Evolutionary conservation across 2,888 invertebrate genomes (phyloP), one percentile per base, ranked within the genome.

Genomic region (Rhaphigaster nebulosa): DNA sequence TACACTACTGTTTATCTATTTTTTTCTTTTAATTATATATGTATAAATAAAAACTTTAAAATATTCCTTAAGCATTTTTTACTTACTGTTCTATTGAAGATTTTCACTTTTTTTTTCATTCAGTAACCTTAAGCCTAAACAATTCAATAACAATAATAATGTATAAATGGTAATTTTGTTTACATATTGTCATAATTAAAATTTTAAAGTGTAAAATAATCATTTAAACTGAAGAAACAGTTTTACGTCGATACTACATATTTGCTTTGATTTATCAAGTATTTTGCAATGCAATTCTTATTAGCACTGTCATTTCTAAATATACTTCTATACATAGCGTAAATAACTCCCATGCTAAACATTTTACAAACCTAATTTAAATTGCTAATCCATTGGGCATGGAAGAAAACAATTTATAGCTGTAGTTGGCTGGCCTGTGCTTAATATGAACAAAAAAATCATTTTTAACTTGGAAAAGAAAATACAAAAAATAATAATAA

Each of bases 251-350:
- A 10, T 0, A 65, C 65, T 65, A 1, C 18, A 34, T 70, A 18
- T 34, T 34, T 70, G 70, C 20, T 38, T 70, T 20, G 70, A 70
- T 70, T 70, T 70, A 70, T 70, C 70, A 34, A 70, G 70, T 70
- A 70, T 70, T 70, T 70, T 70, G 70, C 70, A 70, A 70, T 34
- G 8, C 18, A 70, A 70, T 70, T 70, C 70, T 70, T 20, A 65
- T 70, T 34, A 70, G 18, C 70, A 18, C 34, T 20, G 70, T 70
- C 70, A 70, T 70, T 70, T 70, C 70, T 70, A 70, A 70, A 70
- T 70, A 70, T 70, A 70, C 18, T 15, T 70, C 70, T 70, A 20
- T 34, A 34, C 70, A 70, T 70, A 34, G 70, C 34, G 70, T 34
- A 70, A 70, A 70, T 70, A 70, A 34, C 34, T 70, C 70, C 23